Evolutionary conservation across 2,113 vertebrate species (phyloP).

Genomic region (Hemichromis elongatus): DNA sequence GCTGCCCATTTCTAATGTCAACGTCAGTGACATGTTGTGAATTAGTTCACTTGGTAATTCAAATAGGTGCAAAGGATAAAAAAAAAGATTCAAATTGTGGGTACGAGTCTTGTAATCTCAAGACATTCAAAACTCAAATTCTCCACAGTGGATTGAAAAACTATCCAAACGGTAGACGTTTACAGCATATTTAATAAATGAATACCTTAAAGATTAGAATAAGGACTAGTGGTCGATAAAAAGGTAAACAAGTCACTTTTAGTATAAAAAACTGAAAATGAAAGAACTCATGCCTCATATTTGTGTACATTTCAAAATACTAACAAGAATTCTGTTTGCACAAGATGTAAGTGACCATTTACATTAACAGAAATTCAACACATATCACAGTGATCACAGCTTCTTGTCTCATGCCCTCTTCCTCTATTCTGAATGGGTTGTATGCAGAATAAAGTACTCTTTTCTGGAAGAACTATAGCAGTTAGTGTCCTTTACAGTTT

Average conservation of each 20-base stretch:
- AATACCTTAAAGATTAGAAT: background rate
- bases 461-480: background rate
- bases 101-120: background rate
- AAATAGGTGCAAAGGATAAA: background rate
- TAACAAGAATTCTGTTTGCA: background rate
- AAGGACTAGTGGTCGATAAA: background rate
- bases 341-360: background rate
- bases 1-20: background rate
- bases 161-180: background rate
- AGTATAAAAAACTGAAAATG: background rate
- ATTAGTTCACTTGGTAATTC: background rate
- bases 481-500: background rate
- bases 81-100: background rate
- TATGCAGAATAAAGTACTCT: background rate
- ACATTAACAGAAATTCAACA: background rate
- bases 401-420: background rate
- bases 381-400: background rate
- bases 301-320: background rate
- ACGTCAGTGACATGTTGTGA: background rate
- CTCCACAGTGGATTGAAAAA: background rate
- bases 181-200: background rate
- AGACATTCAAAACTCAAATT: background rate
- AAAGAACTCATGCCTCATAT: background rate
- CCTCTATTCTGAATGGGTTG: background rate
- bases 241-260: background rate